These are phyloP conservation scores for Ferrisia virgata DNA, from an alignment of 2,888 invertebrate species.

Conservation along the genomic window DNA sequence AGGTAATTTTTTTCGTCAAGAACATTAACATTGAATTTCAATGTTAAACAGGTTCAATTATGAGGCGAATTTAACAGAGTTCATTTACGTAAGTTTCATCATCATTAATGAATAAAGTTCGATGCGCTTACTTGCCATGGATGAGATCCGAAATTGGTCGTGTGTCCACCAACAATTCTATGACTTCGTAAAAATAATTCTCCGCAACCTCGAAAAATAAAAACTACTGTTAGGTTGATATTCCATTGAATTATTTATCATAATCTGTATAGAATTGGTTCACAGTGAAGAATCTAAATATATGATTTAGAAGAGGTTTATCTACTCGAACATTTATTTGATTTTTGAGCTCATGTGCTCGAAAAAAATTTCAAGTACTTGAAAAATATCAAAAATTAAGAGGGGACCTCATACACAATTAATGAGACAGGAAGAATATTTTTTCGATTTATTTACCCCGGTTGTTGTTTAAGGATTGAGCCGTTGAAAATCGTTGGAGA, in stretches of 20 bases:
- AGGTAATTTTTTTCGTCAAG: neutral
- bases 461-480: too few species aligned
- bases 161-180: conserved; percentile 87
- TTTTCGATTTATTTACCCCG: too few species aligned
- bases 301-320: too few species aligned
- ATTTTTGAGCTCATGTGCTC: too few species aligned
- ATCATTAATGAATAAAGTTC: neutral
- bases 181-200: conserved; percentile 83
- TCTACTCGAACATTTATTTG: too few species aligned
- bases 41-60: neutral
- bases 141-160: conserved; percentile 84
- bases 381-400: too few species aligned
- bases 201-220: conserved; percentile 69
- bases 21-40: neutral
- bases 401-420: too few species aligned
- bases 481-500: too few species aligned
- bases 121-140: conserved; percentile 74
- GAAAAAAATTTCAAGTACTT: too few species aligned
- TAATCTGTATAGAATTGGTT: neutral
- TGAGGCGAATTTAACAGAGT: neutral
- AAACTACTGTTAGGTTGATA: neutral
- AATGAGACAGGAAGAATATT: too few species aligned
- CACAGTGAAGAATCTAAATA: neutral
- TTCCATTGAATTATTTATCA: neutral
- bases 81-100: neutral